A percentile compares a stretch with the other conserved stretches of the same genome.
These are phyloP conservation scores for Patiria miniata DNA, from an alignment of 35 echinoderm and acorn worm genomes.

Conservation along the genomic window DNA sequence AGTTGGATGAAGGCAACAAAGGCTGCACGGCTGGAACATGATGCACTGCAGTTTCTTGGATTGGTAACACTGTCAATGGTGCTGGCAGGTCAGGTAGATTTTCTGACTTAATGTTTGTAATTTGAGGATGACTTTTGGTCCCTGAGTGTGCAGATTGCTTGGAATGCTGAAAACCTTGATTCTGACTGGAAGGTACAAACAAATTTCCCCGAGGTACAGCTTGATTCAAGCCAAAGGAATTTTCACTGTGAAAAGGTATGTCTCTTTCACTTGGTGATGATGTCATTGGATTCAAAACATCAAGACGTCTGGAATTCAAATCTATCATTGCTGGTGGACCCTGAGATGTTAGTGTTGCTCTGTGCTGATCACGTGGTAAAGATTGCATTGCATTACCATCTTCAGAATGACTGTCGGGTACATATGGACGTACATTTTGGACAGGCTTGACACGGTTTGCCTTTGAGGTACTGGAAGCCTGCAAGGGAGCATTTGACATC, in stretches of 20 bases:
- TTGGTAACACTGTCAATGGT: conserved; percentile 4
- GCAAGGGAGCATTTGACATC: not conserved
- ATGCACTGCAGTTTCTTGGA: not conserved
- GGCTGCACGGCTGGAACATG: conserved; percentile 15
- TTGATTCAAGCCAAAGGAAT: conserved; percentile 1
- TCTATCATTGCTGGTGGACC: conserved; percentile 5
- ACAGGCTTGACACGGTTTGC: conserved; percentile 4
- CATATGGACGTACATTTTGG: conserved; percentile 15
- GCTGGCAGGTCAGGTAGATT: not conserved
- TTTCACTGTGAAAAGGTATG: not conserved
- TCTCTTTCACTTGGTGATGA: not conserved
- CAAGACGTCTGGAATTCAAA: not conserved
- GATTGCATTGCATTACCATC: not conserved
- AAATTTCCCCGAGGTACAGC: conserved; percentile 7
- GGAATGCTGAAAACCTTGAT: conserved; percentile 16
- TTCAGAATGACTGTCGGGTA: conserved; percentile 8
- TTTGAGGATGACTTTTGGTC: not conserved
- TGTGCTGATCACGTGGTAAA: not conserved
- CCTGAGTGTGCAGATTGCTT: conserved; percentile 9
- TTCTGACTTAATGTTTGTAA: not conserved
- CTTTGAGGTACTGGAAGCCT: not conserved
- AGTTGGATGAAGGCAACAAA: conserved; percentile 5
- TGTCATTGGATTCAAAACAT: conserved; percentile 5
- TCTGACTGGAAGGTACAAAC: conserved; percentile 2
- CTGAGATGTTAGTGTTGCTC: not conserved